phyloP scores from a whole-genome alignment of 2,888 invertebrate genomes.

The Cephus rjabovi region DNA sequence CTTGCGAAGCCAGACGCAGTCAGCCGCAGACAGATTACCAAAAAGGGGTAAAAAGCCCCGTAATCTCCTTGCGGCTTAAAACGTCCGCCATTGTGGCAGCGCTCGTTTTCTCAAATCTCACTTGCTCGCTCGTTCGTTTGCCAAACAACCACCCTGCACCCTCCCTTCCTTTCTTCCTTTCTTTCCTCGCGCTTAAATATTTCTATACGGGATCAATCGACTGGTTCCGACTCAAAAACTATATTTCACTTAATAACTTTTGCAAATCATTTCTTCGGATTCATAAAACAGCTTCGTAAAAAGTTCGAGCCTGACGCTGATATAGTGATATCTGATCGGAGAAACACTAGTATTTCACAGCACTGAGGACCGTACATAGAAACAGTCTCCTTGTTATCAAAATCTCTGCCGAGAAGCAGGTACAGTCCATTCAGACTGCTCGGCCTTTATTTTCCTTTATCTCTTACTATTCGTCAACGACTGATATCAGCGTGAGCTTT shows the following conservation, averaged over 20 bases:
- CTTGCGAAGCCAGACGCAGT: constrained; percentile 31
- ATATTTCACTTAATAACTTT: not conserved
- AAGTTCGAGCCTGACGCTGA: too few species aligned
- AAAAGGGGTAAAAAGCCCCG: constrained; percentile 24
- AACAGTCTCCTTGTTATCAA: not conserved
- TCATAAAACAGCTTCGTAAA: too few species aligned
- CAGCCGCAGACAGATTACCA: constrained; percentile 35
- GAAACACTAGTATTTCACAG: not conserved
- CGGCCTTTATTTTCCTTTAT: not conserved
- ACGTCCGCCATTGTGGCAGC: constrained; percentile 22
- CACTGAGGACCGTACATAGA: not conserved
- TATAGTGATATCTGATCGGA: too few species aligned
- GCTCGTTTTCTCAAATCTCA: not conserved
- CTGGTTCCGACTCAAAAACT: not conserved
- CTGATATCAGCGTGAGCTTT: not conserved
- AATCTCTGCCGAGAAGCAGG: not conserved
- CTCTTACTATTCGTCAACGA: not conserved
- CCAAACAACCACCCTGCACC: not conserved
- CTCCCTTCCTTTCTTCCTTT: not conserved
- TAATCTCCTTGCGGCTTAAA: constrained; percentile 28
- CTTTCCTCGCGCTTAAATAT: not conserved
- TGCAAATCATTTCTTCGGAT: not conserved
- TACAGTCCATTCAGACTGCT: not conserved
- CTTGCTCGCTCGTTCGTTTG: constrained; percentile 4
- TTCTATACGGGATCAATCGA: not conserved